Percentiles rank a stretch among this genome's conserved stretches.
Evolutionary conservation across 2,797 vertebrate species (phyloP).

Genomic region (Rhincodon typus): DNA sequence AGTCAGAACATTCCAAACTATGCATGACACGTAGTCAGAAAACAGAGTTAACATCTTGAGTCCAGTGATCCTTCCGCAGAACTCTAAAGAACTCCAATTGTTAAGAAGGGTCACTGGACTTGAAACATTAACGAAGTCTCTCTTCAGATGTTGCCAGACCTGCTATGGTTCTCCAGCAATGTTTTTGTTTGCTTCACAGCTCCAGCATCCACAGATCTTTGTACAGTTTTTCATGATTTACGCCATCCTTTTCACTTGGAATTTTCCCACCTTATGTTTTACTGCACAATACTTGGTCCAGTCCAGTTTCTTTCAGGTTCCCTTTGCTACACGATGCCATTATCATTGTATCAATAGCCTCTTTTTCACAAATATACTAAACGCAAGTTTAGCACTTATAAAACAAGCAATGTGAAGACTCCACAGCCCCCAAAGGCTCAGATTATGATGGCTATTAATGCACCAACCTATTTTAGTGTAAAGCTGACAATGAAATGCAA

Average conservation of each 20-base stretch:
- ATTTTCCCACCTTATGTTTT: not conserved
- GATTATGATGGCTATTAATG: not conserved
- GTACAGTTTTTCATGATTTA: not conserved
- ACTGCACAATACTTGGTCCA: not conserved
- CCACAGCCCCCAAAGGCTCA: not conserved
- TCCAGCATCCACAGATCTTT: not conserved
- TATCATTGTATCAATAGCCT: not conserved
- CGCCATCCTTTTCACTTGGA: not conserved
- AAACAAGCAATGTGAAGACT: not conserved
- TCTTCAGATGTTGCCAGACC: too few species aligned
- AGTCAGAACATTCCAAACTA: not conserved
- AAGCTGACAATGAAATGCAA: not conserved
- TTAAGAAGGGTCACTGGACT: too few species aligned
- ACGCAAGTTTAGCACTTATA: not conserved
- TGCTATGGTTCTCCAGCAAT: too few species aligned
- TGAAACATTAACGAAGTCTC: too few species aligned
- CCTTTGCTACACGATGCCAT: not conserved
- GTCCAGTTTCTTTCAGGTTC: not conserved
- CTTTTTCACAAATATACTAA: not conserved
- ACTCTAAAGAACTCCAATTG: too few species aligned
- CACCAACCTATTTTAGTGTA: not conserved
- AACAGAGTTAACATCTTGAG: too few species aligned
- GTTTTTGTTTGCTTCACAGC: too few species aligned
- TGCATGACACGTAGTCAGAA: too few species aligned
- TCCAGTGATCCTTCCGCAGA: too few species aligned